Base-by-base conservation (phyloP, 1,140 invertebrate species). In the Andrena cerasifolii region DNA sequence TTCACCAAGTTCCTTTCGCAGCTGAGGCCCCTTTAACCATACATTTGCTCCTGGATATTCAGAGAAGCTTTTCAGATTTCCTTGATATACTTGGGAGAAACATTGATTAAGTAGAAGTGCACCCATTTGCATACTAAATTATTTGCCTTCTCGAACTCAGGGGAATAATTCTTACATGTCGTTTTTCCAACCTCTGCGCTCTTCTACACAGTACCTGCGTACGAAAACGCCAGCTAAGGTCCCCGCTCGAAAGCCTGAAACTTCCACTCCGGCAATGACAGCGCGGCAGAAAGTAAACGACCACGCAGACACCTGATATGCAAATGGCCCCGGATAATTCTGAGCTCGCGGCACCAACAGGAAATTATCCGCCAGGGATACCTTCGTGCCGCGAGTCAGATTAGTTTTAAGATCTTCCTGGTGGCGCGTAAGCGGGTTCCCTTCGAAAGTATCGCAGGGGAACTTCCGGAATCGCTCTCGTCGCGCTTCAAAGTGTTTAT, bases 301-400 rank as follows among this genome's bases (percentile, higher is more conserved):
- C 12, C 54, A 59, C 33, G 58, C n/a, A n/a, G 33, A n/a, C 16
- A 21, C 24, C 33, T 7, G 26, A 36, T 56, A 53, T 26, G 47
- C 45, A 43, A 73, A 73, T 63, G 26, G 10, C 6, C 24, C 0
- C 24, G 56, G 21, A 28, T 72, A 62, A 73, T 73, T n/a, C 10
- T 18, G 3, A 56, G 16, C 31, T 62, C 7, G 12, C 16, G 14
- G 12, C 21, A 10, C 2, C 2, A n/a, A 6, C 24, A 28, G n/a
- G 24, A 24, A 31, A 54, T 28, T 21, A 14, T 0, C 24, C 21
- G 18, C 3, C 1, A 8, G 6, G 1, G 12, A 63, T 43, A 21
- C 16, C 0, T 33, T 26, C 14, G 21, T 24, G 16, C 6, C 21
- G 14, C 8, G 4, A 2, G 10, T 18, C 6, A 10, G 45, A 65